Evolutionary conservation across 2,888 invertebrate genomes (phyloP).

Genomic region (Vesta saturnalis): DNA sequence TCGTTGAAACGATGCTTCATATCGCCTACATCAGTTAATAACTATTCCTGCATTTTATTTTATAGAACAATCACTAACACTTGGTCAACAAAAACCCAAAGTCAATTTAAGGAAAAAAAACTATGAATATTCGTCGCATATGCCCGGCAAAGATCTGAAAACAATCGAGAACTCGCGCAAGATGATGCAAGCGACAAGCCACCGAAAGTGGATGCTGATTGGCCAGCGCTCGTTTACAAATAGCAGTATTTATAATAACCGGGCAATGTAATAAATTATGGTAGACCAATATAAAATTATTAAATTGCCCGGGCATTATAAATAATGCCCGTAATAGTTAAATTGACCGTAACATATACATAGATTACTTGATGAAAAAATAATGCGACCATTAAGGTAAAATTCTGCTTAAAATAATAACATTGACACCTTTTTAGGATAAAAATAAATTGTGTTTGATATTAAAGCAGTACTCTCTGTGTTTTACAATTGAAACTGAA

Average conservation of each 20-base stretch:
- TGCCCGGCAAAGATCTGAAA: constrained; percentile 9
- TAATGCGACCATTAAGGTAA: no score
- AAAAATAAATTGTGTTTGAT: no score
- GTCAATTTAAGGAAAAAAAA: constrained; percentile 11
- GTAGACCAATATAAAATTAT: not conserved
- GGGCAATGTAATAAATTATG: constrained; percentile 5
- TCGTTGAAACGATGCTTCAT: no score
- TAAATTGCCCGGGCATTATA: no score
- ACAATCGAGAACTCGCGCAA: constrained; percentile 11
- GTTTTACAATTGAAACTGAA: no score
- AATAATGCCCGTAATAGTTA: no score
- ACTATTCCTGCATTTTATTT: constrained; percentile 18
- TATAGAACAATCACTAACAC: constrained; percentile 22
- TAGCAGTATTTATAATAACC: constrained; percentile 8
- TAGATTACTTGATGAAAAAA: no score
- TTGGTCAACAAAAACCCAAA: no score
- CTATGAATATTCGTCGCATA: not conserved
- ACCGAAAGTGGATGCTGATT: constrained; percentile 19
- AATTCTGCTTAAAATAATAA: no score
- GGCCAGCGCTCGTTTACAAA: constrained; percentile 14
- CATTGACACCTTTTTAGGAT: no score
- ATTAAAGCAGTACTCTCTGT: no score
- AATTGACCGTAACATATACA: no score
- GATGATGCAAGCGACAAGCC: not conserved
- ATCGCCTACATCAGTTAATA: constrained; percentile 9